Base-by-base conservation (phyloP, 30 jellyfish, hydroid and myxozoan species). In the Pelagia noctiluca region DNA sequence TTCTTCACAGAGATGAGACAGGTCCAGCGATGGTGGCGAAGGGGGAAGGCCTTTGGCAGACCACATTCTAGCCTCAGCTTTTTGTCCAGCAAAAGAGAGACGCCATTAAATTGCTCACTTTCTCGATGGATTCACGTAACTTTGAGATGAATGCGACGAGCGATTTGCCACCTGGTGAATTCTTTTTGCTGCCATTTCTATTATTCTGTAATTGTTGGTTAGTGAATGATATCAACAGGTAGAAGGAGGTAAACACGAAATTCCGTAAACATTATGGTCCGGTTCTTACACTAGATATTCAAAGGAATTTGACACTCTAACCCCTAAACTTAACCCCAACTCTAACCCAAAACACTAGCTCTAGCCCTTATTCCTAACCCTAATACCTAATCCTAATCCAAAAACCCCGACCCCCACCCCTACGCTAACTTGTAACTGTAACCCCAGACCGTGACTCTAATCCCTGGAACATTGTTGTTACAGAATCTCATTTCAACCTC, bases 1-100 rank as follows among this genome's bases (percentile, higher is more conserved):
- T 33, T 90, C 96, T 50, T 83, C 94, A 34, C 93, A 85, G 32
- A 90, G 75, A 71, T 90, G 97, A 34, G 97, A 90, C n/a, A 90
- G 86, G 63, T 90, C 97, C 28, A 90, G 78, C 18, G 95, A 82
- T 35, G 96, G 97, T 3, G 96, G 90, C 24, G 89, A 60, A 32
- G 93, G 88, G 35, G 86, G 80, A 37, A 38, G 57, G 52, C 78
- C 70, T 18, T 79, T 87, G 54, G 88, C 49, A 38, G 90, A 73
- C 93, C 85, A 64, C 95, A 85, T 85, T 68, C 49, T 85, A 48
- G n/a, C n/a, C n/a, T n/a, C n/a, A n/a, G n/a, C n/a, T n/a, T n/a
- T n/a, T n/a, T n/a, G n/a, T n/a, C n/a, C n/a, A n/a, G n/a, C n/a
- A n/a, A n/a, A n/a, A n/a, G n/a, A n/a, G n/a, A n/a, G n/a, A 26